Evolutionary conservation across 2,113 vertebrate genomes (phyloP).

Genomic region (Agapornis roseicollis): DNA sequence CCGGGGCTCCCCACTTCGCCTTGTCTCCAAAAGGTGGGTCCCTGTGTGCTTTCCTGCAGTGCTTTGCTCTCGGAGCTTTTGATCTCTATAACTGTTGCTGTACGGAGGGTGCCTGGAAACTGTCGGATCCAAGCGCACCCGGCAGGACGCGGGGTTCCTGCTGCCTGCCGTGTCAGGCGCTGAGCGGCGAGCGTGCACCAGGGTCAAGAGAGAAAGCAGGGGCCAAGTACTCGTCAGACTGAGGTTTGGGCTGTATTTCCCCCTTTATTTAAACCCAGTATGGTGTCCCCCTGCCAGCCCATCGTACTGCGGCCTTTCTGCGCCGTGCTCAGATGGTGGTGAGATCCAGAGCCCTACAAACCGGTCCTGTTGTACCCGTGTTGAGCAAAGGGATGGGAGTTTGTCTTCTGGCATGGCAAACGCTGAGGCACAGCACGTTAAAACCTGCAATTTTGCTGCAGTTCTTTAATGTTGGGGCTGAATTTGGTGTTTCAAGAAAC

Average conservation of each 20-base stretch:
- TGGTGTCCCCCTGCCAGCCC: not conserved
- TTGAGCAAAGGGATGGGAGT: not conserved
- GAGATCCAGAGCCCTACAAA: not conserved
- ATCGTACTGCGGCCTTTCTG: not conserved
- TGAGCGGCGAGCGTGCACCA: not conserved
- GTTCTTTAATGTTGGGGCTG: not conserved
- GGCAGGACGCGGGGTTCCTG: not conserved
- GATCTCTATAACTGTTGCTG: not conserved
- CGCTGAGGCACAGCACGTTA: not conserved
- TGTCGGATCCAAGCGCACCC: fast-evolving
- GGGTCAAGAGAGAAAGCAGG: not conserved
- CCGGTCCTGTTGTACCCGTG: fast-evolving
- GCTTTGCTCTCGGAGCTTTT: not conserved
- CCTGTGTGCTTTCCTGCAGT: not conserved
- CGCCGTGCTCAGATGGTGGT: fast-evolving
- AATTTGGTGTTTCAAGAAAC: not conserved
- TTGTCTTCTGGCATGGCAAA: not conserved
- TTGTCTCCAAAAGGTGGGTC: not conserved
- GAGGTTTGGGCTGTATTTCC: not conserved
- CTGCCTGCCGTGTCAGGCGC: not conserved
- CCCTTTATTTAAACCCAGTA: not conserved
- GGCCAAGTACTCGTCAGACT: too few species aligned
- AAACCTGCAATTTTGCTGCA: not conserved
- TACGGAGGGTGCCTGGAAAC: fast-evolving
- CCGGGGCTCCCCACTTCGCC: not conserved